Evolutionary conservation across 2,888 invertebrate species (phyloP).

Genomic region (Nemurella pictetii): DNA sequence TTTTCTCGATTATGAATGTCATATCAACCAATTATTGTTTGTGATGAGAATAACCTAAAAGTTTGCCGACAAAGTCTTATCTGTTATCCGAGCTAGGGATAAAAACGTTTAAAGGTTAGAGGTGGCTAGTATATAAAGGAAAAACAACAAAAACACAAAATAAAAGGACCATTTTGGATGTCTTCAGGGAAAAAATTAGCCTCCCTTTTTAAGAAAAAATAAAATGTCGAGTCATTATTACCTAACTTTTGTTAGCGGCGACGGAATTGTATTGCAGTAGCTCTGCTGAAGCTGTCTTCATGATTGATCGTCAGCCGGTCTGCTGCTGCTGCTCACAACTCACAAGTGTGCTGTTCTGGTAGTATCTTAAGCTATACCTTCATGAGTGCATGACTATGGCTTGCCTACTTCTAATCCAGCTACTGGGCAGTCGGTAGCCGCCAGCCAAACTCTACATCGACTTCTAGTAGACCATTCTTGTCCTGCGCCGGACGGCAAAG

Average conservation of each 20-base stretch:
- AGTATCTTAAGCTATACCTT: no score
- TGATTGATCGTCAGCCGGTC: neutral
- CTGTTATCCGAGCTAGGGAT: neutral
- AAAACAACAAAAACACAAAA: slow-evolving; percentile 11
- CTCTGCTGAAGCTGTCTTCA: neutral
- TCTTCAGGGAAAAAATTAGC: slow-evolving; percentile 12
- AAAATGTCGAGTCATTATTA: slow-evolving; percentile 13
- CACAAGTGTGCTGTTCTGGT: no score
- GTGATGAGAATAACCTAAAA: neutral
- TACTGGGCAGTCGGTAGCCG: neutral
- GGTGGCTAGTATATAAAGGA: neutral
- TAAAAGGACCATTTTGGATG: slow-evolving; percentile 16
- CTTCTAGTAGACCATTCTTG: neutral
- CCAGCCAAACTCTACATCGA: neutral
- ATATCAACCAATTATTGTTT: neutral
- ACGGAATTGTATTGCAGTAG: neutral
- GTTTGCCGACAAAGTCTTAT: neutral
- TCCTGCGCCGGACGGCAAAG: neutral
- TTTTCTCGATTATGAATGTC: neutral
- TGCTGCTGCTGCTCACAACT: no score
- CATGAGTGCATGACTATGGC: neutral
- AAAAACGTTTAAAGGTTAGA: neutral
- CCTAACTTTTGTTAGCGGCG: slow-evolving; percentile 3
- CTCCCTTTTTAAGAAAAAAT: slow-evolving; percentile 9
- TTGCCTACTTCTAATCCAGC: neutral